Evolutionary conservation across 2,888 invertebrate species (phyloP), one percentile per base, ranked within the genome.

Genomic region (Heliconius ismenius): DNA sequence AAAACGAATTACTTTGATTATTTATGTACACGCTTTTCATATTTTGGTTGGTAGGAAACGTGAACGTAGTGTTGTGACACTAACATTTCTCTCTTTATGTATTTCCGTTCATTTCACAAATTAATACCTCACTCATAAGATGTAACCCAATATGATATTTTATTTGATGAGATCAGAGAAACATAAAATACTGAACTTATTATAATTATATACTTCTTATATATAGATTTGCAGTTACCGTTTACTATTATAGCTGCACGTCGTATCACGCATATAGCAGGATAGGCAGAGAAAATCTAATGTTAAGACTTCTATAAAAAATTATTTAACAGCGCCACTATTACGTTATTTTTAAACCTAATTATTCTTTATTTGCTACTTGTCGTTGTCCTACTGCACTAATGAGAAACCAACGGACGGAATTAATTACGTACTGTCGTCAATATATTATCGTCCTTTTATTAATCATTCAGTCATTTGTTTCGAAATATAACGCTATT

Each of bases 321-420:
- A 62, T 21, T 24, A 24, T 24, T 13, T 24, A 62, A 13, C 4
- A 24, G 24, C 21, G 11, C 13, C 11, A 36, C 2, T 11, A 36
- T 6, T 13, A 13, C 13, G 11, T 26, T 13, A 62, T 24, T 62
- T 15, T 26, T 24, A 62, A 62, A 62, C 0, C 28, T 21, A 65
- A 24, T 24, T 36, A 65, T n/a, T 58, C n/a, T n/a, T n/a, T 65
- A 65, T 65, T 65, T 39, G 65, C 24, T 21, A 36, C n/a, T 36
- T n/a, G 36, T 13, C 36, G n/a, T 39, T 15, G 6, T 26, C 18
- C 18, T 18, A 7, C 36, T 67, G 6, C 24, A n/a, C 39, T 39
- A 67, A 67, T 67, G 67, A 67, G 39, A 67, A 67, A 67, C 24
- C 3, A 67, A 24, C 39, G 67, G 67, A 67, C 43, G 24, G 39